phyloP scores from a whole-genome alignment of 2,888 invertebrate genomes.

The Bellardia bayeri region DNA sequence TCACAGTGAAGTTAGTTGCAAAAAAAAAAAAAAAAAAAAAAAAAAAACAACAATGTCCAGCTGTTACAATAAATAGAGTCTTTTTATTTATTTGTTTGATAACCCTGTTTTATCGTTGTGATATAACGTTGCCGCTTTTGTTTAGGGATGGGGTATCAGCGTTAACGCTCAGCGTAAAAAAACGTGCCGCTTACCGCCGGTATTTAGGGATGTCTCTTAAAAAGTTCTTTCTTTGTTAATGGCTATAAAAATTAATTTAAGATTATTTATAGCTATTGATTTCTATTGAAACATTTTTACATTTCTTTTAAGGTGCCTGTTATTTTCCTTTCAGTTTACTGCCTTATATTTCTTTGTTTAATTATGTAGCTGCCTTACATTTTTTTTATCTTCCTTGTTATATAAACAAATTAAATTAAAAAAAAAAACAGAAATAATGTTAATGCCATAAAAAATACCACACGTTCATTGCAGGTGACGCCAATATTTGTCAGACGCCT shows the following conservation, averaged over 20 bases:
- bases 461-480: slow-evolving; percentile 57
- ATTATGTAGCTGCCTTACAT: neutral
- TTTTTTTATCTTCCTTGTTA: slow-evolving; percentile 21
- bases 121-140: no score
- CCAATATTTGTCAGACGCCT: slow-evolving; percentile 50
- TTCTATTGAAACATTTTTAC: neutral
- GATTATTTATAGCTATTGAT: neutral
- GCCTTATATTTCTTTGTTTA: slow-evolving; percentile 13
- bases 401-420: slow-evolving; percentile 25
- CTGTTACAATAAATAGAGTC: no score
- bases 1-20: no score
- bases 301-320: neutral
- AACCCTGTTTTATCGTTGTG: no score
- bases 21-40: no score
- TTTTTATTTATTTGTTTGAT: no score
- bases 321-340: neutral
- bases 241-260: neutral
- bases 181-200: no score
- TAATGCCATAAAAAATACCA: slow-evolving; percentile 29
- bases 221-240: neutral
- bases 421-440: neutral
- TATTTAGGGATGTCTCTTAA: no score
- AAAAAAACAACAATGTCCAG: no score
- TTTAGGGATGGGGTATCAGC: no score
- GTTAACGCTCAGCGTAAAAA: no score